A percentile compares a stretch with the other conserved stretches of the same genome.
Conservation (phyloP, 1,140 invertebrate genomes). For the Thereuonema tuberculata region DNA sequence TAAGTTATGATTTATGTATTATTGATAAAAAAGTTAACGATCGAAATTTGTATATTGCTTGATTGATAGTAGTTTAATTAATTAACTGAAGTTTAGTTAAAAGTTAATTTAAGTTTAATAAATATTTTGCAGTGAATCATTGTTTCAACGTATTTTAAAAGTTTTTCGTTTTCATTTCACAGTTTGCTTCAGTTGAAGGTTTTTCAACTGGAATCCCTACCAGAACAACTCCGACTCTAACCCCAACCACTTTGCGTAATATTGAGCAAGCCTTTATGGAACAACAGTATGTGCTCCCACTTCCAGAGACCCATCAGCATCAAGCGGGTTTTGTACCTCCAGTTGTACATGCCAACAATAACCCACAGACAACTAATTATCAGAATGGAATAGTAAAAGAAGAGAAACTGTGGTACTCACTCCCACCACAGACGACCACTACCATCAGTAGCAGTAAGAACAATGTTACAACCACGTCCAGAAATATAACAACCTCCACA, state of each 20-base stretch:
- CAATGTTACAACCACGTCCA: neutral
- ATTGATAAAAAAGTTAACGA: too few species aligned
- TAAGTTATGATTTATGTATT: too few species aligned
- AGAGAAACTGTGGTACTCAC: neutral
- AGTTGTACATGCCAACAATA: constrained; percentile 34
- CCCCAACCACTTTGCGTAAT: constrained; percentile 78
- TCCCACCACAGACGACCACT: neutral
- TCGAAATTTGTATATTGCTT: too few species aligned
- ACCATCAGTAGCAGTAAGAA: neutral
- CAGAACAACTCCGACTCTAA: constrained; percentile 76
- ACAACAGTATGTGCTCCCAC: constrained; percentile 38
- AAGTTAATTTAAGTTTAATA: too few species aligned
- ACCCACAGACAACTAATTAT: neutral
- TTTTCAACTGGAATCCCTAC: constrained; percentile 57
- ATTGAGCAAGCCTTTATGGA: constrained; percentile 64
- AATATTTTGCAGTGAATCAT: too few species aligned
- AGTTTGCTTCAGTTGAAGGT: constrained; percentile 67
- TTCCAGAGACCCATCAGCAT: constrained; percentile 46
- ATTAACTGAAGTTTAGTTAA: too few species aligned
- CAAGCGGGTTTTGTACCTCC: constrained; percentile 86
- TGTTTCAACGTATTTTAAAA: too few species aligned
- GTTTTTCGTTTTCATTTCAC: constrained; percentile 36
- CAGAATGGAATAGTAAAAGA: neutral
- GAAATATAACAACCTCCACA: constrained; percentile 12
- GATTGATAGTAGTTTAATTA: too few species aligned